These are phyloP conservation scores for Axis porcinus DNA, from an alignment of 2,113 vertebrate genomes.

Conservation along the genomic window DNA sequence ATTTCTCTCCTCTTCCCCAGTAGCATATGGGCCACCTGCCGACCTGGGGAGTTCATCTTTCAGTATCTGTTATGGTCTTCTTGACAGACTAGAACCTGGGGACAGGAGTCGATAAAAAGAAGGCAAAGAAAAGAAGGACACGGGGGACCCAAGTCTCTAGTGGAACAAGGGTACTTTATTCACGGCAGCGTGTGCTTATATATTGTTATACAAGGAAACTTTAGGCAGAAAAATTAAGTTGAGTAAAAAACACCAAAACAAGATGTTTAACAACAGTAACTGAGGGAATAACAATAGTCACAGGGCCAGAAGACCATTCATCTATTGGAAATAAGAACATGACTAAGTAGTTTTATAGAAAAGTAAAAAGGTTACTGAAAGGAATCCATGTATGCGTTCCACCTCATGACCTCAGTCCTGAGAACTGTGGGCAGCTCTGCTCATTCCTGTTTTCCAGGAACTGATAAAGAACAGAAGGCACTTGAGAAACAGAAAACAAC, in stretches of 20 bases:
- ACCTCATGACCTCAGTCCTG: background rate
- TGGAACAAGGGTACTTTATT: background rate
- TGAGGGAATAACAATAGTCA: background rate
- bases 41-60: background rate
- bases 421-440: background rate
- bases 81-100: background rate
- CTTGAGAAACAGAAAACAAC: background rate
- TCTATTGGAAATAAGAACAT: background rate
- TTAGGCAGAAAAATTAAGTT: background rate
- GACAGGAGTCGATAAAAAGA: background rate
- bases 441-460: background rate
- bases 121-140: background rate
- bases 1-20: fast-evolving
- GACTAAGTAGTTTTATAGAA: background rate
- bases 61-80: background rate
- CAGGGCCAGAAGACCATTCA: background rate
- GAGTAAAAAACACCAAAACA: background rate
- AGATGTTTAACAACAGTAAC: background rate
- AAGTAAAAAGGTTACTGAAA: background rate
- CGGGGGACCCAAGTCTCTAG: background rate
- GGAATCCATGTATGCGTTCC: background rate
- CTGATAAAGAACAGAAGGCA: background rate
- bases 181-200: background rate
- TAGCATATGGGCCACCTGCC: background rate
- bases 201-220: background rate